Evolutionary conservation across 2,888 invertebrate genomes (phyloP).

Genomic region (Synergus itoensis): DNA sequence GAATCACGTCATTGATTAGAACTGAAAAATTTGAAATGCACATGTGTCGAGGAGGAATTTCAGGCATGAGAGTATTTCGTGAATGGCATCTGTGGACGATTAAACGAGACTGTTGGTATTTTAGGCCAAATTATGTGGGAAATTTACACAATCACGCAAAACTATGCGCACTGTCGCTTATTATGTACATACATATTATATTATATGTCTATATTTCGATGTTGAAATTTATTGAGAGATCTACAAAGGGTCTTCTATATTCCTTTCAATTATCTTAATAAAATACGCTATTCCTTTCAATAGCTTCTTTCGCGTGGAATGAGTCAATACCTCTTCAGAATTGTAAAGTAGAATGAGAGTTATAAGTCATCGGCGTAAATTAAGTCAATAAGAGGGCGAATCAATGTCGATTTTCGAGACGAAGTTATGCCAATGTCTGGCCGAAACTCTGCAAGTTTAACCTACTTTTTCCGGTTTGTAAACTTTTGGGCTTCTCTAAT

Average conservation of each 20-base stretch:
- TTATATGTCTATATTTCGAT: conserved; percentile 48
- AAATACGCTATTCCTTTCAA: not conserved
- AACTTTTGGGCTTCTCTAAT: conserved; percentile 56
- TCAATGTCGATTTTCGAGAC: conserved; percentile 44
- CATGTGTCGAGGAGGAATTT: conserved; percentile 50
- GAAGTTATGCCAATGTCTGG: conserved; percentile 28
- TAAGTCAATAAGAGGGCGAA: conserved; percentile 13
- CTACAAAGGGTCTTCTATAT: too few species aligned
- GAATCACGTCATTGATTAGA: conserved; percentile 17
- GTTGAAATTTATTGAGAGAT: conserved; percentile 8
- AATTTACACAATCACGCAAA: conserved; percentile 54
- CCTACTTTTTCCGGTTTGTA: conserved; percentile 56
- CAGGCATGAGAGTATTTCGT: conserved; percentile 50
- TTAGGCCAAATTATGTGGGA: conserved; percentile 56
- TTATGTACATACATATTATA: conserved; percentile 18
- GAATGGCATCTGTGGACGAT: conserved; percentile 55
- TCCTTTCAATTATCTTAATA: conserved; percentile 14
- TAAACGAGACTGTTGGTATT: conserved; percentile 56
- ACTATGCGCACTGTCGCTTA: conserved; percentile 51
- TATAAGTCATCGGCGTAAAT: conserved; percentile 40
- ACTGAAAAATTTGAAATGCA: conserved; percentile 44
- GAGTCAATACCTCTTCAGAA: conserved; percentile 31
- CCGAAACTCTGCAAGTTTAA: conserved; percentile 51
- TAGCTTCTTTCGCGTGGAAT: conserved; percentile 29
- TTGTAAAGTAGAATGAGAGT: conserved; percentile 38